A percentile compares a stretch with the other conserved stretches of the same genome.
These are phyloP conservation scores for Cataglyphis cursor DNA, from an alignment of 2,888 invertebrate genomes.

Conservation along the genomic window DNA sequence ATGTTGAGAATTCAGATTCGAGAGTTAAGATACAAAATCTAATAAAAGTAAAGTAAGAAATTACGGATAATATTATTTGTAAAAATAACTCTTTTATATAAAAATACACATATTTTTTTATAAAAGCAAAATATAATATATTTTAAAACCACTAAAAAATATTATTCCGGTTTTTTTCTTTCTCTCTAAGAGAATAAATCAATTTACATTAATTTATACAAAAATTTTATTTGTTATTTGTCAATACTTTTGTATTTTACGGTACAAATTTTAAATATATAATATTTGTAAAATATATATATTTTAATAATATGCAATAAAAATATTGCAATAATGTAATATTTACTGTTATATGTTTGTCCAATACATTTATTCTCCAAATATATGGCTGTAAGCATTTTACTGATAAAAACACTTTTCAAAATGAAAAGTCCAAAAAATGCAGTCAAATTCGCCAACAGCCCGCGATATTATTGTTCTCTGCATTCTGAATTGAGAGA, in stretches of 20 bases:
- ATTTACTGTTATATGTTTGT: not conserved
- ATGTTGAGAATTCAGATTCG: not conserved
- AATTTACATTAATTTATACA: not conserved
- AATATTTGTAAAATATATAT: not conserved
- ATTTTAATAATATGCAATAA: not conserved
- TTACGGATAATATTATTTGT: not conserved
- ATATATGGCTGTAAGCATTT: not conserved
- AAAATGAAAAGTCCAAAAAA: slow-evolving; percentile 13
- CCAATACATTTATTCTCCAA: slow-evolving; percentile 20
- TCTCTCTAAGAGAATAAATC: not conserved
- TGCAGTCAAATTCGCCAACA: slow-evolving; percentile 8
- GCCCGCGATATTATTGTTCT: slow-evolving; percentile 19
- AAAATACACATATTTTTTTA: not conserved
- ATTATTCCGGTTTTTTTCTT: not conserved
- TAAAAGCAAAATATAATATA: not conserved
- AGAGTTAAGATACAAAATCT: not conserved
- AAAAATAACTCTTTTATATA: not conserved
- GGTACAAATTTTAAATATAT: not conserved
- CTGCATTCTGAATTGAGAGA: slow-evolving; percentile 23
- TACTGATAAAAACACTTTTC: not conserved
- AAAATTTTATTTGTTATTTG: not conserved
- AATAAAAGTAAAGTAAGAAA: not conserved
- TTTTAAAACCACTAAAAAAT: not conserved
- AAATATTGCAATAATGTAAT: not conserved
- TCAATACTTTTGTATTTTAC: not conserved